Evolutionary conservation across 2,797 vertebrate genomes (phyloP).

Genomic region (Manis crassicaudata): DNA sequence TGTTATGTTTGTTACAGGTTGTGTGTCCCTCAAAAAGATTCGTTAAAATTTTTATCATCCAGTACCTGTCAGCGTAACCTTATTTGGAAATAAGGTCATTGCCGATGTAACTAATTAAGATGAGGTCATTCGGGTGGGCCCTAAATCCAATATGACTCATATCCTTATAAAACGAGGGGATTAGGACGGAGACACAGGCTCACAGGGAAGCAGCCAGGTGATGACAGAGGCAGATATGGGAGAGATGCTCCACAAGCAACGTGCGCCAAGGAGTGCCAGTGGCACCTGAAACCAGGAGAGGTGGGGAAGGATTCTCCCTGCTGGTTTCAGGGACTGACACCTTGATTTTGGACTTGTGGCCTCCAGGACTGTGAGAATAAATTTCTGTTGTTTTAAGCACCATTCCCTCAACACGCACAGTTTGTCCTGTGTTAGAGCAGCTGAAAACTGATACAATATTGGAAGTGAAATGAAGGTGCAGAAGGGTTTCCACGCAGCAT

Average conservation of each 20-base stretch:
- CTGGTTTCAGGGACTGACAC: not conserved
- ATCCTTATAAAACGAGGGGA: not conserved
- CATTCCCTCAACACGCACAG: too few relatives aligned
- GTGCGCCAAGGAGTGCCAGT: fast-evolving
- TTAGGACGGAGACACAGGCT: not conserved
- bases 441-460: not conserved
- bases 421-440: not conserved
- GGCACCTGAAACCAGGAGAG: not conserved
- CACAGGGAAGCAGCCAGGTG: too few relatives aligned
- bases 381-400: not conserved
- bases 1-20: not conserved
- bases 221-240: not conserved
- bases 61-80: not conserved
- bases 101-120: not conserved
- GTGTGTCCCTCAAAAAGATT: not conserved
- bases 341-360: too few relatives aligned
- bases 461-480: not conserved
- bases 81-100: not conserved
- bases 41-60: too few relatives aligned
- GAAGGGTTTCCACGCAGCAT: not conserved
- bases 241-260: not conserved
- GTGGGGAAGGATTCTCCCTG: not conserved
- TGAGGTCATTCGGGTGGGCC: not conserved
- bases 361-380: too few relatives aligned
- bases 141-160: not conserved